Evolutionary conservation across 2,888 invertebrate species (phyloP).

Genomic region (Stenichneumon culpator): DNA sequence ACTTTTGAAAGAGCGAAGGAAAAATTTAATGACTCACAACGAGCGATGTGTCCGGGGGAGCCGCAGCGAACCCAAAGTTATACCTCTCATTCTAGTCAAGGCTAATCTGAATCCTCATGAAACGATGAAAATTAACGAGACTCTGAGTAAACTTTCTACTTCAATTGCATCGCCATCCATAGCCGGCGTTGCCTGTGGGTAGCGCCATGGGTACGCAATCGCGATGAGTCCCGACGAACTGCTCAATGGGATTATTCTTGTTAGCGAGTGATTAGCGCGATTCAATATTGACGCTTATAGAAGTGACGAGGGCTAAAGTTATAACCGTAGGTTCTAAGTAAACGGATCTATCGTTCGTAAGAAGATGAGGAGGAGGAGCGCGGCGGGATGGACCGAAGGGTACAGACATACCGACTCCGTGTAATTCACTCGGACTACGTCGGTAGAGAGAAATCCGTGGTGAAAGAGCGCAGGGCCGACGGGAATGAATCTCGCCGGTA

Average conservation of each 20-base stretch:
- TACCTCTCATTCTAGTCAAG: neutral
- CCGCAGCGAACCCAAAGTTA: neutral
- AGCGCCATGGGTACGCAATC: conserved; percentile 27
- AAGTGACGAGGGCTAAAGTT: conserved; percentile 46
- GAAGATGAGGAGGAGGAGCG: conserved; percentile 9
- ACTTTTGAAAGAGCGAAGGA: neutral
- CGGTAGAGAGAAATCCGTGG: conserved; percentile 33
- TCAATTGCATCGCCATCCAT: conserved; percentile 35
- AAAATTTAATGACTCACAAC: neutral
- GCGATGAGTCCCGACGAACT: conserved; percentile 32
- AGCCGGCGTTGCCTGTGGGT: neutral
- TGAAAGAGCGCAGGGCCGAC: conserved; percentile 18
- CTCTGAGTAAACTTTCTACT: conserved; percentile 17
- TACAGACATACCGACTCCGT: conserved; percentile 18
- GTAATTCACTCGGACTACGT: conserved; percentile 34
- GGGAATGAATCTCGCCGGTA: conserved; percentile 21
- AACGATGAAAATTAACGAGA: conserved; percentile 13
- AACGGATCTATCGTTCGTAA: conserved; percentile 49
- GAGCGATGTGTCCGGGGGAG: neutral
- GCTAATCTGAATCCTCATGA: conserved; percentile 8
- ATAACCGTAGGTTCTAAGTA: conserved; percentile 50
- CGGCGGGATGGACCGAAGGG: conserved; percentile 21
- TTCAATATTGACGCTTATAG: conserved; percentile 40
- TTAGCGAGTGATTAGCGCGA: conserved; percentile 54
- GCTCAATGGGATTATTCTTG: conserved; percentile 51